Conservation (phyloP, 2,888 invertebrate genomes). For the Trachelus stipa region DNA sequence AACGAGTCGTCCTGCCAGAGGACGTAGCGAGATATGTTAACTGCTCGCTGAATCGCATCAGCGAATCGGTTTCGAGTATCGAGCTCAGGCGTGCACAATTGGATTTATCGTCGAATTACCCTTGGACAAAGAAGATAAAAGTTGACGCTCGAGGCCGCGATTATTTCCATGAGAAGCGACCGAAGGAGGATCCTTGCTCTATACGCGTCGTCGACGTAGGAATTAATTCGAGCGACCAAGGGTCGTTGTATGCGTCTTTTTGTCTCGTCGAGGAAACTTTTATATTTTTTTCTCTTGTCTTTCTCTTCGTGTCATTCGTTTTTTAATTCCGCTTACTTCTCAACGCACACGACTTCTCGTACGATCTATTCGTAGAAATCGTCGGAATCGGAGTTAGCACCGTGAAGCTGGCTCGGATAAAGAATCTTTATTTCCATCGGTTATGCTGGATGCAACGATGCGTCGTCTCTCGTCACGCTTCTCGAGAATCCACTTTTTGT, state of each 20-base stretch:
- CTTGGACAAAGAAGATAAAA: not conserved
- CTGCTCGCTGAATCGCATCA: not conserved
- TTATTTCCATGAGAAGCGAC: not conserved
- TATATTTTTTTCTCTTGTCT: not conserved
- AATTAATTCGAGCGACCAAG: not conserved
- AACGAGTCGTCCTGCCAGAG: not conserved
- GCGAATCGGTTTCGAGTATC: not conserved
- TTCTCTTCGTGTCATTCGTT: not conserved
- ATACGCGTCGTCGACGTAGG: not conserved
- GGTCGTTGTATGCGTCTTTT: not conserved
- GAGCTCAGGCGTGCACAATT: not conserved
- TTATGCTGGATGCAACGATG: not conserved
- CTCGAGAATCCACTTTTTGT: not conserved
- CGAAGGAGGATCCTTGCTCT: not conserved
- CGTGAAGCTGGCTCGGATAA: slow-evolving; percentile 25
- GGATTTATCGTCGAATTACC: not conserved
- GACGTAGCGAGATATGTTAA: not conserved
- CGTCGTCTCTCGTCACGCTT: not conserved
- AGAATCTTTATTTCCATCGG: slow-evolving; percentile 43
- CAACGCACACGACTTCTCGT: not conserved
- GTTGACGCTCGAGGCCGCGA: not conserved
- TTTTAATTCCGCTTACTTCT: not conserved
- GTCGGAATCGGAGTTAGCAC: not conserved
- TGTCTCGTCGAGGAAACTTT: not conserved
- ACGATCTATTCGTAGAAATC: not conserved